phyloP scores from a whole-genome alignment of 1,140 invertebrate genomes.

The Tetragonula clypearis region DNA sequence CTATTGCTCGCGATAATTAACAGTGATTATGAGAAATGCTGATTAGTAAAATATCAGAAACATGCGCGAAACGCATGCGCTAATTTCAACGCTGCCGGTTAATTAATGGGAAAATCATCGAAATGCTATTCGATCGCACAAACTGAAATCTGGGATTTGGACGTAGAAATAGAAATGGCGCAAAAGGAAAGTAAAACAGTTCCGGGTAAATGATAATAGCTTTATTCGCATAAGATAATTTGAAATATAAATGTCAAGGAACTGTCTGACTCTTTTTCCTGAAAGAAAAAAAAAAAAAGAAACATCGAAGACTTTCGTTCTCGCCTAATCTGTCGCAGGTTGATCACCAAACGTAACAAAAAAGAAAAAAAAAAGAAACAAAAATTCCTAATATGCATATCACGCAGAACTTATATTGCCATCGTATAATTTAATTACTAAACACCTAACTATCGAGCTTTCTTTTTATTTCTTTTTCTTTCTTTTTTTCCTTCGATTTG shows the following conservation, averaged over 20 bases:
- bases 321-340: conserved; percentile 16
- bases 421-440: conserved; percentile 21
- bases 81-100: neutral
- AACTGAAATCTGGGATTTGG: neutral
- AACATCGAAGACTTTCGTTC: conserved; percentile 62
- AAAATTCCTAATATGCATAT: conserved; percentile 17
- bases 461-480: neutral
- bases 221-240: conserved; percentile 78
- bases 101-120: neutral
- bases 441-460: conserved; percentile 29
- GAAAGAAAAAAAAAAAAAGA: conserved; percentile 57
- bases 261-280: conserved; percentile 75
- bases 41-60: neutral
- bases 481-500: neutral
- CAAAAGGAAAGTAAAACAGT: neutral
- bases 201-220: conserved; percentile 74
- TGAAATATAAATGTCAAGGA: conserved; percentile 79
- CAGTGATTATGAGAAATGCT: neutral
- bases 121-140: too few relatives aligned
- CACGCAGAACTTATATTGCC: conserved; percentile 28
- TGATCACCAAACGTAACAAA: conserved; percentile 30
- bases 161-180: neutral
- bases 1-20: neutral
- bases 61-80: neutral
- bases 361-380: conserved; percentile 34